phyloP scores from a whole-genome alignment of 2,113 vertebrate species.

The Dipodomys spectabilis region DNA sequence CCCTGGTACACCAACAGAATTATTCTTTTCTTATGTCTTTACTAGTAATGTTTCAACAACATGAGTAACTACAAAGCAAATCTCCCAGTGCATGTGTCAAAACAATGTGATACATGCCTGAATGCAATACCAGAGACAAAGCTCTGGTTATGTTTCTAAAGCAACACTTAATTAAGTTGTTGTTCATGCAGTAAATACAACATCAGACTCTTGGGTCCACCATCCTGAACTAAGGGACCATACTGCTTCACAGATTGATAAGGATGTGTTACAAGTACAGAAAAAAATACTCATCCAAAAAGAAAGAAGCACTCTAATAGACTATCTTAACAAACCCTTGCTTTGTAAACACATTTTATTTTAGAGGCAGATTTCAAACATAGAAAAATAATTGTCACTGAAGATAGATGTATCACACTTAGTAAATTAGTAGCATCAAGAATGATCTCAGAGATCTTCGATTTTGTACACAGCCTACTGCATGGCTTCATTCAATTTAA shows the following conservation, averaged over 20 bases:
- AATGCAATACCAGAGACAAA: conserved; percentile 82
- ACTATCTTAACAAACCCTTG: conserved; percentile 7
- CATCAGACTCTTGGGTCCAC: conserved; percentile 78
- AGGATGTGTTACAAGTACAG: conserved; percentile 60
- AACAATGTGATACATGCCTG: conserved; percentile 84
- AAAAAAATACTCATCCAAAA: conserved; percentile 33
- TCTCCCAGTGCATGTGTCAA: conserved; percentile 83
- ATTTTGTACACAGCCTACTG: not conserved
- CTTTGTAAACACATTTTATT: conserved; percentile 49
- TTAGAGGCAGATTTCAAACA: no score
- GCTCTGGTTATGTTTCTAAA: conserved; percentile 85
- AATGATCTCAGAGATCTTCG: not conserved
- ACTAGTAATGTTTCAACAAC: conserved; percentile 80
- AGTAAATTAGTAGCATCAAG: no score
- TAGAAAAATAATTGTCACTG: no score
- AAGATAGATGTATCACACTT: no score
- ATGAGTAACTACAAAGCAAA: conserved; percentile 83
- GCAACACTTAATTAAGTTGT: conserved; percentile 87
- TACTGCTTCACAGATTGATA: conserved; percentile 70
- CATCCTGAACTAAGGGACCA: conserved; percentile 79
- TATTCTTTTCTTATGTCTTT: conserved; percentile 81
- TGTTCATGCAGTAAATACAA: conserved; percentile 85
- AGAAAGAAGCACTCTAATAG: conserved; percentile 20
- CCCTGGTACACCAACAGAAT: conserved; percentile 67
- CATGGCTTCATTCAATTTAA: not conserved